Base-by-base conservation (phyloP, 2,797 vertebrate species). In the Discoglossus pictus region DNA sequence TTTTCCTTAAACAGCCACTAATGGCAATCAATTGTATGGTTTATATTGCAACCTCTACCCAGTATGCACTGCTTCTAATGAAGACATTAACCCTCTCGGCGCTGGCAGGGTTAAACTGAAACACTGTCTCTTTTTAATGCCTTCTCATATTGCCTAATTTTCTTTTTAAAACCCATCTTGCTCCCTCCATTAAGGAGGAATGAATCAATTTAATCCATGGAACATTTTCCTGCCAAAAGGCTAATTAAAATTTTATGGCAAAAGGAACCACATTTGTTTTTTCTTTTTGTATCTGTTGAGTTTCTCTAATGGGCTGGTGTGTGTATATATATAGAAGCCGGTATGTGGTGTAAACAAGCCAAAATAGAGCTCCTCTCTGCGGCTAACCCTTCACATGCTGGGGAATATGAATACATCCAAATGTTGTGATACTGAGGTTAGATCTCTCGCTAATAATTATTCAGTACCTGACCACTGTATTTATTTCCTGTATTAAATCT, bases 11-110 rank as follows among this genome's bases (percentile, higher is more conserved):
- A 71, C 52, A 36, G 20, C 53, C 44, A 43, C 54, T 64, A 71
- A 51, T 59, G 61, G 54, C 40, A 71, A 71, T 71, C 68, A 71
- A 71, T 71, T 50, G 35, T 43, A 58, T 58, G 68, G 53, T 59
- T 63, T 70, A 17, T 48, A 56, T 70, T 63, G 59, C 67, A 63
- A 23, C 39, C 24, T 40, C 24, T 46, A 42, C 60, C 52, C 51
- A 17, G 21, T 34, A 55, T 27, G 61, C 42, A 43, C 42, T 9
- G 10, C 13, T 31, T 3, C 35, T 70, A 48, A 62, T 48, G 51
- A 63, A 34, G 20, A 6, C 16, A 5, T 40, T 40, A 47, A 63
- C 43, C 35, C 15, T 50, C 42, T 54, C 40, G 18, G 50, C 20
- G 21, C 23, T 25, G 46, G 16, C 38, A 35, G 23, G 24, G 13